Evolutionary conservation across 2,888 invertebrate species (phyloP), one percentile per base, ranked within the genome.

Genomic region (Drosophila austrosaltans): DNA sequence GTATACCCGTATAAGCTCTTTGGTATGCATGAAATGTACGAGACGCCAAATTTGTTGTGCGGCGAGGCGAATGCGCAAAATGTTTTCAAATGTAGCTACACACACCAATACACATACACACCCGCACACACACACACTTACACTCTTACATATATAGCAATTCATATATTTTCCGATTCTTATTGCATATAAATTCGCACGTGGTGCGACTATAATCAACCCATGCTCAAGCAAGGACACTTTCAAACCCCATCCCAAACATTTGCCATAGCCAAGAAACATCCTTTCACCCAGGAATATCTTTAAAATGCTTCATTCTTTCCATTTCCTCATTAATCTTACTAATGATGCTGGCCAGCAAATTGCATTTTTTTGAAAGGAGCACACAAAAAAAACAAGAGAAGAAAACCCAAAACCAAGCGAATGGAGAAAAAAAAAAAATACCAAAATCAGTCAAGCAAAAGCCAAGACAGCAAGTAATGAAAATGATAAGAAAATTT

Each of bases 401-500:
- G 16, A 44, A 44, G 6, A 5, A 20, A 44, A 7, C 16, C 16
- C 67, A 66, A 57, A 60, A 61, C 30, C 30, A 30, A 30, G 30
- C 30, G 30, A 67, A 72, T 63, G 70, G 71, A 64, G 53, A 67
- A 77, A 65, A 61, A 28, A 28, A 72, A 58, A 53, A 57, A 76
- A 77, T 72, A 68, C 71, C 76, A 82, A 77, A 84, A 89, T 89
- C 83, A 84, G 86, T 84, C 83, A 89, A 84, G 89, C 89, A 88
- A 84, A 88, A 88, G 83, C 89, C 88, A 89, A 89, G 81, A 78
- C 71, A 75, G 76, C 72, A 71, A 72, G 75, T 76, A 86, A 82
- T 79, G 86, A 81, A 87, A 88, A 89, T 88, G 89, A 89, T 90
- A 90, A 87, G 90, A 89, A 87, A 87, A 85, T 87, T 85, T 85